Evolutionary conservation across 2,113 vertebrate genomes (phyloP).

Genomic region (Phasianus colchicus): DNA sequence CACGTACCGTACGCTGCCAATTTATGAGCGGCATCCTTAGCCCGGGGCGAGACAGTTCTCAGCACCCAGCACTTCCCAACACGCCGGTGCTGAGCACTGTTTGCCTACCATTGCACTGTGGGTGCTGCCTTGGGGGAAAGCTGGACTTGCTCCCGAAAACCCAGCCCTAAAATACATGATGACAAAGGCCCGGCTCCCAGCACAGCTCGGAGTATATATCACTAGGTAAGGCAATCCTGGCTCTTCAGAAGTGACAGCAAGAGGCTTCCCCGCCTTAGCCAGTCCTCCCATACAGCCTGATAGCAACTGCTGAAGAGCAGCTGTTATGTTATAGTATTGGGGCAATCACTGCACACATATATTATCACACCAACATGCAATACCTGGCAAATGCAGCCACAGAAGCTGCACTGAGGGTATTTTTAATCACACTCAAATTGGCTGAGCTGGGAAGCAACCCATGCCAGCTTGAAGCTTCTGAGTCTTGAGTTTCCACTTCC

Average conservation of each 20-base stretch:
- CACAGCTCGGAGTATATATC: background rate
- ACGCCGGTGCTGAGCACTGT: fast-evolving
- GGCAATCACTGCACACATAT: background rate
- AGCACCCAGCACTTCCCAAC: background rate
- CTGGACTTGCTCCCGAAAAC: background rate
- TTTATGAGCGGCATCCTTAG: background rate
- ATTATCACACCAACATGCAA: background rate
- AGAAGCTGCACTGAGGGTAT: background rate
- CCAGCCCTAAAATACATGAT: background rate
- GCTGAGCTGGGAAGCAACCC: background rate
- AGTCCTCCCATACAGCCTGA: background rate
- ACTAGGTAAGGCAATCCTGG: background rate
- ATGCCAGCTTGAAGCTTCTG: background rate
- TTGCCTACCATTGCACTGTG: background rate
- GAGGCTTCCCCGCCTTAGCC: background rate
- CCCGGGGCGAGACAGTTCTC: background rate
- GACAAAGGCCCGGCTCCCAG: background rate
- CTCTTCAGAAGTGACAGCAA: background rate
- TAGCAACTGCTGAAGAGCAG: background rate
- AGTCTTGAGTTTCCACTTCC: background rate
- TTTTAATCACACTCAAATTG: background rate
- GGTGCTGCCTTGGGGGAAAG: background rate
- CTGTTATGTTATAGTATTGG: background rate
- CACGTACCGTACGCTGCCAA: background rate
- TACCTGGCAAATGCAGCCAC: background rate